Evolutionary conservation across 2,797 vertebrate species (phyloP), one percentile per base, ranked within the genome.

Genomic region (Somateria mollissima): DNA sequence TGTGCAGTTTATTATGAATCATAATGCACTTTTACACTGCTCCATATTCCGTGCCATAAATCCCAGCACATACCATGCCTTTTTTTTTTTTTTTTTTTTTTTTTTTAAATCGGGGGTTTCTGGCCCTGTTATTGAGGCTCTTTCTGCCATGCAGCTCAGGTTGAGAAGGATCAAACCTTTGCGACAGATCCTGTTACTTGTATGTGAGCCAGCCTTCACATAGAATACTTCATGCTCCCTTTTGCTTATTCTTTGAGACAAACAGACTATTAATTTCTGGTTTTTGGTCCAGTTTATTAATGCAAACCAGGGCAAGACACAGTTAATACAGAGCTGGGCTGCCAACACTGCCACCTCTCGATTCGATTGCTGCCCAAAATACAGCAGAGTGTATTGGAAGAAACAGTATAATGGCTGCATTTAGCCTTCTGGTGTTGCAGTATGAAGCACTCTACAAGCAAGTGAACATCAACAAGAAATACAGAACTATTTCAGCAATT

Each of bases 21-120:
- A 89, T 84, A 95, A 92, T 61, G 89, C 85, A 90, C 84, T 96
- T 95, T 91, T 92, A 94, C 82, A 75, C 72, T 25, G 61, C 41
- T 71, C 61, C 61, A 24, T 58, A 65, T 24, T 90, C 3, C 0
- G 12, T 77, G 54, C 87, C 93, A 85, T 89, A 92, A 96, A 92
- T 75, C 78, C 71, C 62, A 85, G 69, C 37, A 87, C 81, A 93
- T 80, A 92, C 43, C 83, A 87, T 82, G 53, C 75, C 37, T 90
- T 86, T 45, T 45, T 45, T 45, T 45, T 18, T 43, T 45, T 8
- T 43, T 20, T 45, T 45, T 5, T 72, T 24, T 79, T 72, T 73
- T 24, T 79, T 72, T 66, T 84, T 91, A 84, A 76, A 78, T n/a
- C 0, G 1, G 11, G 47, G 43, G 19, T 69, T 69, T 94, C 76